Evolutionary conservation across 2,113 vertebrate genomes (phyloP), one percentile per base, ranked within the genome.

Genomic region (Esox niger): DNA sequence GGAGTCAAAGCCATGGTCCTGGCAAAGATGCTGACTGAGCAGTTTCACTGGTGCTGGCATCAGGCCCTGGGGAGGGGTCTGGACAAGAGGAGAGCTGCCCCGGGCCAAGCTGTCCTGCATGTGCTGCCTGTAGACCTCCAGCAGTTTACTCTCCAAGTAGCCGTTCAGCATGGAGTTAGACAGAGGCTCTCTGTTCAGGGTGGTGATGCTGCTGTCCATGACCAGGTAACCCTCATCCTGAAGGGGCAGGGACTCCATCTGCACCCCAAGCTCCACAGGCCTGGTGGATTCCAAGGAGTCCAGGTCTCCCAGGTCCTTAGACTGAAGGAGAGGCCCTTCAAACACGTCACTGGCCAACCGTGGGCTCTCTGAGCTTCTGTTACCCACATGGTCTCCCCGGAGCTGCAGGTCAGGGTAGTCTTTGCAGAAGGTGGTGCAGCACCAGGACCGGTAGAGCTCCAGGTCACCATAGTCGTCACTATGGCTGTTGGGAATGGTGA

Each of bases 111-210:
- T 89, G 73, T 94, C 93, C 64, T 93, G 91, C 76, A 92, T 89
- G 77, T 93, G 82, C 55, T 93, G 82, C 35, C 94, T 91, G 20
- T 93, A 93, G 13, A 94, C 79, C 81, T 95, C 91, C 27, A 87
- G 70, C 38, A 94, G 79, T 64, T 94, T 92, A 4, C 77, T 82
- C 58, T 93, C 92, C 81, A 94, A 79, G 31, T 92, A 93, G 10
- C 71, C 88, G 57, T 93, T 94, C 69, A 95, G 88, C 20, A 74
- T 1, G 0, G 91, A 94, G 83, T 87, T 93, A 29, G 92, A 92
- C 5, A 93, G 80, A 7, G 91, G 89, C 66, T 92, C 86, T 7
- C 83, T 77, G 9, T 32, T 64, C 9, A 43, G 52, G 0, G 68
- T 60, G 27, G 84, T 66, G 27, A 84, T 66, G 20, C 89, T 93